Evolutionary conservation across 2,888 invertebrate species (phyloP).

Genomic region (Hermodice carunculata): DNA sequence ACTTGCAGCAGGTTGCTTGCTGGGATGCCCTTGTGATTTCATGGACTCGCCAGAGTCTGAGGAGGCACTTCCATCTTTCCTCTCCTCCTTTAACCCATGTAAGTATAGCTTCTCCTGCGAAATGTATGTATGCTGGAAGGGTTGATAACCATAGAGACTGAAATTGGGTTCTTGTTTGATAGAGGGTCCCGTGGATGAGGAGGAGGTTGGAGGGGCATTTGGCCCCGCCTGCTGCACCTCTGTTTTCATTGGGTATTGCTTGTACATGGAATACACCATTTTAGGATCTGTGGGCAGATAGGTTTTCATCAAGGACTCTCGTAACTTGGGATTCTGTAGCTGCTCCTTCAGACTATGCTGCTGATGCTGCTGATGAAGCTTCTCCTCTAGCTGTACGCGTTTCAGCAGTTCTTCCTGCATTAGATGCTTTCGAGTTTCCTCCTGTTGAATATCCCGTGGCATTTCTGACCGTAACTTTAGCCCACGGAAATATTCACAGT

Average conservation of each 20-base stretch:
- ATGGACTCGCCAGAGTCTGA: not conserved
- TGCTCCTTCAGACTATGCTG: too few relatives aligned
- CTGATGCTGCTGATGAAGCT: too few relatives aligned
- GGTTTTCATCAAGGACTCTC: too few relatives aligned
- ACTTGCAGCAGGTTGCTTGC: not conserved
- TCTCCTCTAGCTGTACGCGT: too few relatives aligned
- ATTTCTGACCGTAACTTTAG: too few relatives aligned
- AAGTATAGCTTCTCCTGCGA: conserved; percentile 65
- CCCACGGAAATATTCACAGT: too few relatives aligned
- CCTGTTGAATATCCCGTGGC: too few relatives aligned
- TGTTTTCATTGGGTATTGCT: not conserved
- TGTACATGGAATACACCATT: too few relatives aligned
- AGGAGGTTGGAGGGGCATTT: not conserved
- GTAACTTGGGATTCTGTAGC: too few relatives aligned
- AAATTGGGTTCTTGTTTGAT: conserved; percentile 55
- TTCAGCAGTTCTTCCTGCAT: too few relatives aligned
- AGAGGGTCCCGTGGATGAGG: not conserved
- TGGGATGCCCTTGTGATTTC: not conserved
- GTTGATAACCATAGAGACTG: conserved; percentile 69
- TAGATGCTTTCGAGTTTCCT: too few relatives aligned
- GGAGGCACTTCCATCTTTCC: conserved; percentile 34
- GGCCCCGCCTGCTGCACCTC: not conserved
- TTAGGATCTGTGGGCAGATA: too few relatives aligned
- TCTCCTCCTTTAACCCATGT: conserved; percentile 47
- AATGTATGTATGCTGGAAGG: conserved; percentile 66